Evolutionary conservation across 2,113 vertebrate species (phyloP).

Genomic region (Cottus gobio): DNA sequence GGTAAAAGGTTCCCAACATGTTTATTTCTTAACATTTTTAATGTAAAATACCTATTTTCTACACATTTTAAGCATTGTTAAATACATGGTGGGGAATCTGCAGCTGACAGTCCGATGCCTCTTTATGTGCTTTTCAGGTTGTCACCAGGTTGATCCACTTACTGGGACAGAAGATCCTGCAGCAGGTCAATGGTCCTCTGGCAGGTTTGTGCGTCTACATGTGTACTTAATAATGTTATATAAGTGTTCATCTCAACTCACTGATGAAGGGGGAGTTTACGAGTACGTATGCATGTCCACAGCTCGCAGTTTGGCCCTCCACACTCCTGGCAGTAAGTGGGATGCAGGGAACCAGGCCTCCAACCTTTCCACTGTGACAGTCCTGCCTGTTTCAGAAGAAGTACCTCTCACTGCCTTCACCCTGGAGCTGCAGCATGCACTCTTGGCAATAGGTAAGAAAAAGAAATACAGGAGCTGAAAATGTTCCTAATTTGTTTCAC

Average conservation of each 20-base stretch:
- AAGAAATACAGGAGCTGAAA: neutral
- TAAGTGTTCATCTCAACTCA: neutral
- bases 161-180: conserved; percentile 94
- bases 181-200: conserved; percentile 88
- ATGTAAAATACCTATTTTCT: neutral
- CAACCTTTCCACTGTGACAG: conserved; percentile 93
- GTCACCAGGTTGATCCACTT: conserved; percentile 96
- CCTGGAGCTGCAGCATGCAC: conserved; percentile 93
- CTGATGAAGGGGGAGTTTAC: neutral
- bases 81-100: neutral
- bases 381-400: conserved; percentile 93
- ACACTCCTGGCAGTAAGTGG: conserved; percentile 88
- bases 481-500: neutral
- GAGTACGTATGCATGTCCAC: conserved; percentile 28
- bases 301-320: conserved; percentile 88
- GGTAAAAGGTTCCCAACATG: neutral
- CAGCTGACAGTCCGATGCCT: neutral
- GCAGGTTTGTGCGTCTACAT: conserved; percentile 80
- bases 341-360: conserved; percentile 89
- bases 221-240: too few species aligned
- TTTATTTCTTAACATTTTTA: neutral
- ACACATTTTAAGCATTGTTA: neutral
- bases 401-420: conserved; percentile 93
- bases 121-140: conserved; percentile 80
- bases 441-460: conserved; percentile 87